Conservation (phyloP, 2,797 vertebrate genomes). For the Gobio occitaniae region DNA sequence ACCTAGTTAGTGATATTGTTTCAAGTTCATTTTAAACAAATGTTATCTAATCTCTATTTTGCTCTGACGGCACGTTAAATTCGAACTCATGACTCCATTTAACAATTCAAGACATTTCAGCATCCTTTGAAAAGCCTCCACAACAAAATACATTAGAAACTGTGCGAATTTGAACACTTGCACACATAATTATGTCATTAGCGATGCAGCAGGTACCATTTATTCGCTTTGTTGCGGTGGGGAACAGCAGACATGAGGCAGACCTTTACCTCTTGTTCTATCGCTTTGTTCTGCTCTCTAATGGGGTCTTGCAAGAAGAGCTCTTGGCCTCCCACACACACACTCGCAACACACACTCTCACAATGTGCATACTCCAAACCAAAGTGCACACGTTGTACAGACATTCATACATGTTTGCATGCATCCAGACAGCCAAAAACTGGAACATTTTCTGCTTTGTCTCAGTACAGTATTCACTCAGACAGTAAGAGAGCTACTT, state of each 20-base stretch:
- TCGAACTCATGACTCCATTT: neutral
- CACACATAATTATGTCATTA: conserved; percentile 54
- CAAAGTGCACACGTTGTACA: conserved; percentile 24
- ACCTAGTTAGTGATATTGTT: neutral
- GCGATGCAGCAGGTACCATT: conserved; percentile 48
- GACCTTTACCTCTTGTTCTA: conserved; percentile 43
- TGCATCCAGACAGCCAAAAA: conserved; percentile 37
- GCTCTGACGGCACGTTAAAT: neutral
- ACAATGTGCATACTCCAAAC: conserved; percentile 21
- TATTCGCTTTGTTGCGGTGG: conserved; percentile 43
- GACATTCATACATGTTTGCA: conserved; percentile 46
- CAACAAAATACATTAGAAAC: conserved; percentile 8
- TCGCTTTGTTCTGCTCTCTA: conserved; percentile 60
- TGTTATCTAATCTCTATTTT: conserved; percentile 9
- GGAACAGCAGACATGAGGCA: conserved; percentile 32
- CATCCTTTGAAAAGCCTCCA: neutral
- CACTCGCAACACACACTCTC: conserved; percentile 5
- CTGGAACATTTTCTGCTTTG: conserved; percentile 21
- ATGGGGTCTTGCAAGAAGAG: conserved; percentile 53
- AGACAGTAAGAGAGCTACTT: conserved; percentile 19
- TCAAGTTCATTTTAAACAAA: neutral
- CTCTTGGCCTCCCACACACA: conserved; percentile 44
- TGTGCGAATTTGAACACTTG: conserved; percentile 33
- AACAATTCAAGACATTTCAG: conserved; percentile 4
- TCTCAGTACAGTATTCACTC: conserved; percentile 10